These are phyloP conservation scores for Scyliorhinus canicula DNA, from an alignment of 2,797 vertebrate species.

Conservation along the genomic window DNA sequence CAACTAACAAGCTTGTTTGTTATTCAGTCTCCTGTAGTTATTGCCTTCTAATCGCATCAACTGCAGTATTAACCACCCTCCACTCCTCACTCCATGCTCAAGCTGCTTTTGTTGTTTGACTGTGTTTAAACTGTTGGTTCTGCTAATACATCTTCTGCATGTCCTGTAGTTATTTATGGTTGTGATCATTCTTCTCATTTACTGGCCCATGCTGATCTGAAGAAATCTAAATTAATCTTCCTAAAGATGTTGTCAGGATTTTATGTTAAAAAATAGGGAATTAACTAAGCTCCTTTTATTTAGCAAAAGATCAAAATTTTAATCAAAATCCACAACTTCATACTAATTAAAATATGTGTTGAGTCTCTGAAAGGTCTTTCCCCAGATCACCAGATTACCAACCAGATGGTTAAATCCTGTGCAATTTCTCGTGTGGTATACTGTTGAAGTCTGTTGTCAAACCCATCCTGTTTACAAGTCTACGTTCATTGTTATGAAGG, in stretches of 20 bases:
- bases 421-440: not conserved
- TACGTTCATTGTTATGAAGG: not conserved
- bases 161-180: slow-evolving; percentile 3
- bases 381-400: not conserved
- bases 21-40: not conserved
- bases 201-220: slow-evolving; percentile 6
- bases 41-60: not conserved
- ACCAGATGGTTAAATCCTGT: not conserved
- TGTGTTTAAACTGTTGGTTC: slow-evolving; percentile 1
- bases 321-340: not conserved
- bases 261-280: not conserved
- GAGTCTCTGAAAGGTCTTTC: not conserved
- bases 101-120: slow-evolving; percentile 5
- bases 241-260: slow-evolving; percentile 7
- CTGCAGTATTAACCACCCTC: not conserved
- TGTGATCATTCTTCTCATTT: slow-evolving; percentile 20
- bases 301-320: not conserved
- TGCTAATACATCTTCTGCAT: slow-evolving; percentile 5
- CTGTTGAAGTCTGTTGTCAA: not conserved
- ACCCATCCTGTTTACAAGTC: not conserved
- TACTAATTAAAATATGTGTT: not conserved
- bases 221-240: slow-evolving; percentile 3
- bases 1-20: not conserved
- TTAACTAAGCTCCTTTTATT: not conserved
- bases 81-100: not conserved